Evolutionary conservation across 2,888 invertebrate genomes (phyloP).

Genomic region (Mesorhabditis sp.): DNA sequence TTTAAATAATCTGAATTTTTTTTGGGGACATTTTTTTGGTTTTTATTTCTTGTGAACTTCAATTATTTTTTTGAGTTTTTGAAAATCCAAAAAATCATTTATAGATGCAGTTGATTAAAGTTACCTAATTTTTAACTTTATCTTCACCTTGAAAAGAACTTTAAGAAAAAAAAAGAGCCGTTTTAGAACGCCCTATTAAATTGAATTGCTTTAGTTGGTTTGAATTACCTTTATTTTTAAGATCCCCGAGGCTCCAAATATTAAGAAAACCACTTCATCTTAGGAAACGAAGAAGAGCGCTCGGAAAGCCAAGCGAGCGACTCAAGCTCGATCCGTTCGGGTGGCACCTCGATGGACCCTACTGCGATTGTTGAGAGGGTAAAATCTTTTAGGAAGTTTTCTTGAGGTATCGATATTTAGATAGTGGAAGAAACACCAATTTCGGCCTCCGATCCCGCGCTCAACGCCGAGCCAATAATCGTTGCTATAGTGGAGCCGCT

Average conservation of each 20-base stretch:
- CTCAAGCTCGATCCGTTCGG: slow-evolving; percentile 3
- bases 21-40: slow-evolving; percentile 53
- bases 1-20: slow-evolving; percentile 69
- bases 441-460: not conserved
- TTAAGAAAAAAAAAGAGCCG: no score
- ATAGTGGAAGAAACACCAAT: not conserved
- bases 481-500: slow-evolving; percentile 45
- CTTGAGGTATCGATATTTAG: not conserved
- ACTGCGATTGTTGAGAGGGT: not conserved
- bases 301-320: slow-evolving; percentile 6
- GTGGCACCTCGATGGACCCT: not conserved
- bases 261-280: not conserved
- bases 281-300: not conserved
- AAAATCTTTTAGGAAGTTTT: not conserved
- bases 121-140: no score
- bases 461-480: slow-evolving; percentile 23
- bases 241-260: no score
- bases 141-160: no score
- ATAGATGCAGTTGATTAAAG: no score
- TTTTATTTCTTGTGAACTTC: no score
- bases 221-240: no score
- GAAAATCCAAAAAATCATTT: no score
- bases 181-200: no score
- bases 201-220: no score
- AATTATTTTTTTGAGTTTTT: no score